A percentile compares a stretch with the other conserved stretches of the same genome.
Evolutionary conservation across 2,113 vertebrate genomes (phyloP).

Genomic region (Edolisoma coerulescens): DNA sequence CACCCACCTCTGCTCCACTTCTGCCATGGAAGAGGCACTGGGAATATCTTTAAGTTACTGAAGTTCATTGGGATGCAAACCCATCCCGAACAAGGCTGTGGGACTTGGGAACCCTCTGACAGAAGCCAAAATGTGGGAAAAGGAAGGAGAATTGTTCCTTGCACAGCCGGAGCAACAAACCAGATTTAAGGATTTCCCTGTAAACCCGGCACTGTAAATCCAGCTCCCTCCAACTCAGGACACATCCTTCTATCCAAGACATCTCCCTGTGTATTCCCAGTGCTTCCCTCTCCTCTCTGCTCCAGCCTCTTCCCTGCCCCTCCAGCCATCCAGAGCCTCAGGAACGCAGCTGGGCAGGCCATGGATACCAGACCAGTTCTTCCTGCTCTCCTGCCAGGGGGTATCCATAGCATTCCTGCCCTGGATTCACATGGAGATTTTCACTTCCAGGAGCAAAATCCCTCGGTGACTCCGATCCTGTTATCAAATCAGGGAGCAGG

Average conservation of each 20-base stretch:
- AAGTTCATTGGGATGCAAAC: not conserved
- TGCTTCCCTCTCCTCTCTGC: not conserved
- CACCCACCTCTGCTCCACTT: not conserved
- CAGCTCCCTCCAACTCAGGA: not conserved
- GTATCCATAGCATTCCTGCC: not conserved
- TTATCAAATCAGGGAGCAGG: not conserved
- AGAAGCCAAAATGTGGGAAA: not conserved
- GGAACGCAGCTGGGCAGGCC: not conserved
- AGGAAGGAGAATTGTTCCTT: not conserved
- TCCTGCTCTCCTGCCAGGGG: not conserved
- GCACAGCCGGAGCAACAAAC: not conserved
- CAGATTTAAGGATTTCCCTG: fast-evolving
- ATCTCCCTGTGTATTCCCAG: not conserved
- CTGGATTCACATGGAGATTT: not conserved
- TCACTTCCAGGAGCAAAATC: conserved; percentile 2
- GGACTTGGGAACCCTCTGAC: not conserved
- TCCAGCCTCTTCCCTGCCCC: not conserved
- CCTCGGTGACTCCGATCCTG: not conserved
- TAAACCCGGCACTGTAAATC: fast-evolving
- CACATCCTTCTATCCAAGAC: not conserved
- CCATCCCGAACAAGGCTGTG: not conserved
- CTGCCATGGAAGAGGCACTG: fast-evolving
- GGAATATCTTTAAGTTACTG: not conserved
- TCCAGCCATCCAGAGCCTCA: not conserved
- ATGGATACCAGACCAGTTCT: not conserved